Base-by-base conservation (phyloP, 1,140 invertebrate genomes). In the Tribolium castaneum region DNA sequence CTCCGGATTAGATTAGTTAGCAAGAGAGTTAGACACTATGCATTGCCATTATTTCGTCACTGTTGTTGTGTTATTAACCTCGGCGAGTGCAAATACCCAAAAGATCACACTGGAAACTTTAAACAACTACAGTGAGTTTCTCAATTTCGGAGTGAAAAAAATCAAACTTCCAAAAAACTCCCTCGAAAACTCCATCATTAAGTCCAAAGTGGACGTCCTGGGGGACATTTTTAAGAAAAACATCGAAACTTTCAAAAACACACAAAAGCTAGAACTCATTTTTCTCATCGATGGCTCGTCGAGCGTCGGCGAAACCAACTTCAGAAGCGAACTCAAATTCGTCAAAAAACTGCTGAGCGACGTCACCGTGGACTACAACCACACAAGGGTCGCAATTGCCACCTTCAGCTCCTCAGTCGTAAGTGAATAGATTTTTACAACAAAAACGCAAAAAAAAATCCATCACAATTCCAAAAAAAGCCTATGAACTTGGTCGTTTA, bases 221-320 rank as follows among this genome's bases (percentile, higher is more conserved):
- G 90, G 90, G 5, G 86, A 87, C 25, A 84, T 90, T 2, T 86
- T 92, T 7, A 91, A 90, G 77, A 85, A 86, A 73, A 88, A 90
- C 74, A 88, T 91, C 0, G 85, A 89, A 9, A 79, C 74, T 16
- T 80, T 88, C 1, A 86, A 87, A 81, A 79, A 81, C 13, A 79
- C 81, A n/a, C 80, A 83, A 6, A 83, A 83, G 14, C 82, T 92
- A 51, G 93, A 94, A 82, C 84, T 94, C 10, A 88, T 94, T 3
- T 94, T 94, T 82, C 86, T 94, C 10, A 90, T 94, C 6, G 93
- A 94, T 83, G 90, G 90, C 16, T 93, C 92, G 1, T 90, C 91
- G 0, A 92, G 91, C 59, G 91, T 94, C 1, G 93, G 93, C 1
- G 85, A 87, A 52, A 86, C 89, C 2, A 93, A 94, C 85, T 94